phyloP scores from a whole-genome alignment of 2,113 vertebrate species.

The Rhabdomys dilectus region DNA sequence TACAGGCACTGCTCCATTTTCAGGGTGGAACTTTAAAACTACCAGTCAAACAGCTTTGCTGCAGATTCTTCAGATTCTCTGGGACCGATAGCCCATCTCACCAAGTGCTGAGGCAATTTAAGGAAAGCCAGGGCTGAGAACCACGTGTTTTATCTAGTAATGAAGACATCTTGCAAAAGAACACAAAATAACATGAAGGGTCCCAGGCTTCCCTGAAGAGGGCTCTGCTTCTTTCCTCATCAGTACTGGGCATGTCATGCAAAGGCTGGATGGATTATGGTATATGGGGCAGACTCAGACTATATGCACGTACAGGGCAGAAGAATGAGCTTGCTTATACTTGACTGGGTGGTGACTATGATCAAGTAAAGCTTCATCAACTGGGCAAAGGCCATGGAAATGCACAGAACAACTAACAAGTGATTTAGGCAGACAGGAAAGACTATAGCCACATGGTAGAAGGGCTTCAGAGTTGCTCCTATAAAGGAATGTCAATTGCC shows the following conservation, averaged over 20 bases:
- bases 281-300: not conserved
- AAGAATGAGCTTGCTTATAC: not conserved
- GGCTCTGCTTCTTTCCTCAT: not conserved
- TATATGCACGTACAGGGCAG: not conserved
- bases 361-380: not conserved
- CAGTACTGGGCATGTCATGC: not conserved
- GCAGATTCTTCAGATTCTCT: not conserved
- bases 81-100: not conserved
- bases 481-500: not conserved
- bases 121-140: not conserved
- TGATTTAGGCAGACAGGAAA: not conserved
- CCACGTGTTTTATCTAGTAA: not conserved
- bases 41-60: not conserved
- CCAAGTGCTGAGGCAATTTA: not conserved
- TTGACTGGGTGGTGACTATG: no score
- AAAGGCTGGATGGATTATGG: not conserved
- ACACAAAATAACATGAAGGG: accelerated
- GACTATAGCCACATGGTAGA: not conserved
- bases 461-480: not conserved
- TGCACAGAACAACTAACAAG: not conserved
- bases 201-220: not conserved
- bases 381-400: not conserved
- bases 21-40: not conserved
- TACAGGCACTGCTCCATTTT: not conserved
- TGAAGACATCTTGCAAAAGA: no score